Evolutionary conservation across 2,888 invertebrate species (phyloP).

Genomic region (Dynastes grantii): DNA sequence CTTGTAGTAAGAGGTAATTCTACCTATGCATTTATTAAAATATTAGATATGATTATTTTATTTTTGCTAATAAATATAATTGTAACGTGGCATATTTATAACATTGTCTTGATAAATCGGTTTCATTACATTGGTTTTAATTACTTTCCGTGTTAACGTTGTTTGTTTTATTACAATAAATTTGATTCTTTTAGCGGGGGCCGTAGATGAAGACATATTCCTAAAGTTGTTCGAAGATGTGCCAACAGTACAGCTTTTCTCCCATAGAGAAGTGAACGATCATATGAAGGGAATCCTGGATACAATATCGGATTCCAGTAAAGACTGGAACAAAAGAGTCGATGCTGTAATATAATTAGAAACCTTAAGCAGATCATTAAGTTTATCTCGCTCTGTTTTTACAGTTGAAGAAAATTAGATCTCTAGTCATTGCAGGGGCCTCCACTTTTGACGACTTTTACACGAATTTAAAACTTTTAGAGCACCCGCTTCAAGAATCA

Average conservation of each 20-base stretch:
- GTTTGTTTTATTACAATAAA: too few species aligned
- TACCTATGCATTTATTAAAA: too few species aligned
- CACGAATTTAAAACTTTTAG: slow-evolving; percentile 83
- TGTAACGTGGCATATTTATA: too few species aligned
- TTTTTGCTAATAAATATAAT: too few species aligned
- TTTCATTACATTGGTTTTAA: too few species aligned
- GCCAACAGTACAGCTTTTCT: slow-evolving; percentile 87
- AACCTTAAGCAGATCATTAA: slow-evolving; percentile 30
- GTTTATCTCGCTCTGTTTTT: neutral
- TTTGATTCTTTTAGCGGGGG: slow-evolving; percentile 77
- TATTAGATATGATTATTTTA: too few species aligned
- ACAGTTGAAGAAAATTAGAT: slow-evolving; percentile 89
- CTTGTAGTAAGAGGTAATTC: too few species aligned
- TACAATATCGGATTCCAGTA: slow-evolving; percentile 84
- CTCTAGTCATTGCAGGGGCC: slow-evolving; percentile 87
- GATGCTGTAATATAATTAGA: slow-evolving; percentile 79
- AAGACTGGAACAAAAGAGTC: slow-evolving; percentile 96
- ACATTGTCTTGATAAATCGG: too few species aligned
- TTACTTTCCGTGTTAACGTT: too few species aligned
- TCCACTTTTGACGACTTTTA: slow-evolving; percentile 81
- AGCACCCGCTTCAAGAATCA: slow-evolving; percentile 85
- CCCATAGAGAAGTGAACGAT: slow-evolving; percentile 87
- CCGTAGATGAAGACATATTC: slow-evolving; percentile 92
- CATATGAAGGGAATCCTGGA: slow-evolving; percentile 83
- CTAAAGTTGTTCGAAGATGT: slow-evolving; percentile 88